Evolutionary conservation across 2,888 invertebrate genomes (phyloP).

Genomic region (Agelastica alni): DNA sequence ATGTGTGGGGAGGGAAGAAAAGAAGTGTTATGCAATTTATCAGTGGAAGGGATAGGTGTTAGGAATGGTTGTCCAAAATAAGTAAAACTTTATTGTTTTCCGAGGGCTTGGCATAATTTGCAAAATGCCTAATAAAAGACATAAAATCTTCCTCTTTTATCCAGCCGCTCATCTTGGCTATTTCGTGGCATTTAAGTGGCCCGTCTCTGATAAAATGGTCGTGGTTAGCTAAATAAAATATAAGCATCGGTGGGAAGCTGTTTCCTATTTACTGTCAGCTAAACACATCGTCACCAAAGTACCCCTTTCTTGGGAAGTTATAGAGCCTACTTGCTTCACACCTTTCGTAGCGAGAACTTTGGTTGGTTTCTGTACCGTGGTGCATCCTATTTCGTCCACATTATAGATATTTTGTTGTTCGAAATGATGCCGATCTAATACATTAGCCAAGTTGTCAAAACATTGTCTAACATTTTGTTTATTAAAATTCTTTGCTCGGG

Average conservation of each 20-base stretch:
- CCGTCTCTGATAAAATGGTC: constrained; percentile 12
- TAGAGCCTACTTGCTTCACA: constrained; percentile 37
- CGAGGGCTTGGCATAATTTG: neutral
- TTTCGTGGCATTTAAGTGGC: constrained; percentile 9
- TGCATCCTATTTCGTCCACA: constrained; percentile 15
- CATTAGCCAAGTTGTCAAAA: constrained; percentile 19
- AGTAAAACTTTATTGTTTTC: constrained; percentile 25
- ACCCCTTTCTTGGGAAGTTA: constrained; percentile 50
- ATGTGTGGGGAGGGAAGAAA: constrained; percentile 17
- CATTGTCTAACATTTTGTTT: constrained; percentile 10
- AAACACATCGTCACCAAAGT: constrained; percentile 22
- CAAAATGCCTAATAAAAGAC: constrained; percentile 1
- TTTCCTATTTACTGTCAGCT: constrained; percentile 14
- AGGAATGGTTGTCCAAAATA: constrained; percentile 13
- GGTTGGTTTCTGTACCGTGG: constrained; percentile 15
- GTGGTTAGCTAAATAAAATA: constrained; percentile 5
- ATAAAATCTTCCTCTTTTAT: neutral
- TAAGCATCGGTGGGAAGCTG: constrained; percentile 16
- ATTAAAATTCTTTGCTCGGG: constrained; percentile 19
- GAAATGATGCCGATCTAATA: neutral
- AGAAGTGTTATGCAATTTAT: too few species aligned
- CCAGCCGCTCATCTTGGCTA: constrained; percentile 4
- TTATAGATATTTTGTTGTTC: too few species aligned
- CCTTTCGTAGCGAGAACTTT: constrained; percentile 15
- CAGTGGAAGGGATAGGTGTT: too few species aligned